Conservation (phyloP, 2,113 vertebrate species). For the Ameiurus melas region DNA sequence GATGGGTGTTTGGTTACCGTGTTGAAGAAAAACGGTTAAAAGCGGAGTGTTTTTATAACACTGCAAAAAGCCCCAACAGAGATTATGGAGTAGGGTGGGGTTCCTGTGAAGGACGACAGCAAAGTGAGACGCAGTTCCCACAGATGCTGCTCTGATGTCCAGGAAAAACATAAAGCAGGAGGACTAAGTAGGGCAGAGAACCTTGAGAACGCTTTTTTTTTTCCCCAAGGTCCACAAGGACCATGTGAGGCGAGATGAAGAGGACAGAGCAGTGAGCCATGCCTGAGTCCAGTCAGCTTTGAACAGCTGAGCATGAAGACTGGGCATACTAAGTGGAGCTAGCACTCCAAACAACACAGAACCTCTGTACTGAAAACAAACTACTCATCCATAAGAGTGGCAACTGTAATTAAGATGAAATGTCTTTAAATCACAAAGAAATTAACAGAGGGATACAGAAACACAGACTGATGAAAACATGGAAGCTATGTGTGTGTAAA, state of each 20-base stretch:
- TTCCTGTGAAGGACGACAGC: constrained; percentile 24
- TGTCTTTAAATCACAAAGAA: background rate
- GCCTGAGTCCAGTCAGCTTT: constrained; percentile 34
- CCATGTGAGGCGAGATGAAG: constrained; percentile 36
- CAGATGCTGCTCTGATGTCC: constrained; percentile 50
- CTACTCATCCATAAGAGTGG: background rate
- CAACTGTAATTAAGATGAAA: background rate
- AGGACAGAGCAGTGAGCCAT: constrained; percentile 55
- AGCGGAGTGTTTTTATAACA: constrained; percentile 22
- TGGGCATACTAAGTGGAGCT: background rate
- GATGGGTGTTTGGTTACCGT: background rate
- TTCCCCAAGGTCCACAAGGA: constrained; percentile 51
- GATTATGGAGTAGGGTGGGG: constrained; percentile 35
- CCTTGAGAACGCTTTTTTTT: constrained; percentile 36
- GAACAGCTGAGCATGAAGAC: background rate
- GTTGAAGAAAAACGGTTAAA: constrained; percentile 21
- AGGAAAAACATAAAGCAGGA: constrained; percentile 61
- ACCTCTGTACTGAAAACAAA: background rate
- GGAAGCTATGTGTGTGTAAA: background rate
- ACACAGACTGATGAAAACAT: background rate
- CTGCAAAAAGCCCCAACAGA: background rate
- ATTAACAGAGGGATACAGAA: background rate
- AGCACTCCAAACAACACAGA: background rate
- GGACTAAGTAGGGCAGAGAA: constrained; percentile 51
- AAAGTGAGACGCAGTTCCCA: constrained; percentile 55